Percentiles rank a stretch among this genome's conserved stretches.
These are phyloP conservation scores for Kryptolebias ocellatus DNA, from an alignment of 2,797 vertebrate species.

Conservation along the genomic window DNA sequence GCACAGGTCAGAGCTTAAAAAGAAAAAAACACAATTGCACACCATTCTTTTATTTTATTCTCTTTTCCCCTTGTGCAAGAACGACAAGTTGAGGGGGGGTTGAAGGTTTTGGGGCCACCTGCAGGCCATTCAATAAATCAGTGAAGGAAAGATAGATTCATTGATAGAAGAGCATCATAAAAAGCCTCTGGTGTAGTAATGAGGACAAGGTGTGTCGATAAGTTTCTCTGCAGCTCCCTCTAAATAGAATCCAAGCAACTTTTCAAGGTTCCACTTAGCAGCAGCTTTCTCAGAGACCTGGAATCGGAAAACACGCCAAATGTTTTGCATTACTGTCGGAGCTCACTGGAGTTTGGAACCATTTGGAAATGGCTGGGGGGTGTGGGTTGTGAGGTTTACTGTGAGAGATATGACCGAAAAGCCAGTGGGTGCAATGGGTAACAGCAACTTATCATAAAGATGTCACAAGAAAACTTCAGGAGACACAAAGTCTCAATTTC, in stretches of 20 bases:
- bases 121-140: slow-evolving; percentile 72
- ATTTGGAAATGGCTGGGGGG: slow-evolving; percentile 23
- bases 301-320: slow-evolving; percentile 63
- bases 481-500: slow-evolving; percentile 86
- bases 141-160: slow-evolving; percentile 73
- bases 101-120: slow-evolving; percentile 45
- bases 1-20: slow-evolving; percentile 53
- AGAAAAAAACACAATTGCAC: slow-evolving; percentile 41
- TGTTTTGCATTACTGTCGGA: slow-evolving; percentile 77
- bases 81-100: slow-evolving; percentile 32
- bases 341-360: slow-evolving; percentile 37
- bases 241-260: slow-evolving; percentile 44
- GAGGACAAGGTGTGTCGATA: slow-evolving; percentile 72
- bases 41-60: slow-evolving; percentile 48
- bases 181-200: slow-evolving; percentile 72
- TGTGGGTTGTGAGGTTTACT: slow-evolving; percentile 45
- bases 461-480: slow-evolving; percentile 81
- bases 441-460: slow-evolving; percentile 83
- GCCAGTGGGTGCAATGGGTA: slow-evolving; percentile 58
- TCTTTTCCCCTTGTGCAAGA: slow-evolving; percentile 44
- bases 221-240: slow-evolving; percentile 36
- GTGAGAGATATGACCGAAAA: slow-evolving; percentile 33
- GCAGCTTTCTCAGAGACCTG: slow-evolving; percentile 36
- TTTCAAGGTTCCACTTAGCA: slow-evolving; percentile 72
- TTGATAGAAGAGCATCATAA: slow-evolving; percentile 71